Conservation (phyloP, 2,113 vertebrate genomes). For the Pelmatolapia mariae region DNA sequence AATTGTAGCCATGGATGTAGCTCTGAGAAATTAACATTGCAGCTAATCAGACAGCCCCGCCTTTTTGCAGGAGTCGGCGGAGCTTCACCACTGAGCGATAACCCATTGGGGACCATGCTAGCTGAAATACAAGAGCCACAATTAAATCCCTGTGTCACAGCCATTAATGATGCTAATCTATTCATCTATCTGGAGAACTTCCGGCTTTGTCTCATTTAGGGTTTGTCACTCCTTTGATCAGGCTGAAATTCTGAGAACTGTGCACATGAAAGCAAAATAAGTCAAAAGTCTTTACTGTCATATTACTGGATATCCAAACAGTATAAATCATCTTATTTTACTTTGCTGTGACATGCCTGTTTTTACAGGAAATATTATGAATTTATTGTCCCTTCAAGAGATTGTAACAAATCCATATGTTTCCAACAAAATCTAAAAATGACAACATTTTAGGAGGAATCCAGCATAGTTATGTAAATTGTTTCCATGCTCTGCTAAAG, state of each 20-base stretch:
- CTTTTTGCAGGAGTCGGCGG: background rate
- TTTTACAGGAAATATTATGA: background rate
- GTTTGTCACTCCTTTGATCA: conserved; percentile 35
- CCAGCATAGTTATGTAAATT: conserved; percentile 36
- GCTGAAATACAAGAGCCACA: conserved; percentile 44
- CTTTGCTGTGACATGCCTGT: background rate
- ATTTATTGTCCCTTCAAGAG: background rate
- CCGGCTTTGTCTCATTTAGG: conserved; percentile 21
- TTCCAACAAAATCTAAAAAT: background rate
- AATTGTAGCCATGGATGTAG: conserved; percentile 37
- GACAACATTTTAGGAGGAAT: background rate
- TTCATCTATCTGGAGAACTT: conserved; percentile 52
- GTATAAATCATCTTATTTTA: background rate
- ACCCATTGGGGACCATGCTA: conserved; percentile 16
- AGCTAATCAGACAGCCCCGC: conserved; percentile 38
- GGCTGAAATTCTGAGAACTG: background rate
- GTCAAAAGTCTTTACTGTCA: conserved; percentile 3
- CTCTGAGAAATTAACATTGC: conserved; percentile 44
- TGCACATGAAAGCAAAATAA: conserved; percentile 16
- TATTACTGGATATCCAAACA: background rate
- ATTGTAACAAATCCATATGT: background rate
- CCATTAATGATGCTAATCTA: conserved; percentile 59
- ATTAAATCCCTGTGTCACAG: conserved; percentile 51
- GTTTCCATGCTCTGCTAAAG: background rate
- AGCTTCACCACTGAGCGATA: conserved; percentile 15